Evolutionary conservation across 1,140 invertebrate genomes (phyloP).

Genomic region (Habropoda laboriosa): DNA sequence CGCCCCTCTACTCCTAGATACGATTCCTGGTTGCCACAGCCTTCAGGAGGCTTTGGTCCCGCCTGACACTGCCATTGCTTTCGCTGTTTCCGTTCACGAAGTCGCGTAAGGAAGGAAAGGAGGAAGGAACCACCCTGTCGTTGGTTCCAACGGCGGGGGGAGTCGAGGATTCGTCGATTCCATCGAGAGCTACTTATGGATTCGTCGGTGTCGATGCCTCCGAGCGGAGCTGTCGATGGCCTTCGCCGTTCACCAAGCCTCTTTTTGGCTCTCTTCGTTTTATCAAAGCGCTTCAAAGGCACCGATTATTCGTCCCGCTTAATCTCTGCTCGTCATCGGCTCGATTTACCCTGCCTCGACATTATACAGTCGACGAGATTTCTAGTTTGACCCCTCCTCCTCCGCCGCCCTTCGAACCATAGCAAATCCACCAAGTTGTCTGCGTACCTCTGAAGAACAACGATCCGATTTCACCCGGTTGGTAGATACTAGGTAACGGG

Average conservation of each 20-base stretch:
- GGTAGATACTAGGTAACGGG: too few species aligned
- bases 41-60: slow-evolving; percentile 24
- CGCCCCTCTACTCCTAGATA: slow-evolving; percentile 45
- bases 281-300: slow-evolving; percentile 6
- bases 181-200: slow-evolving; percentile 26
- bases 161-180: slow-evolving; percentile 8
- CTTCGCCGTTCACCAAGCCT: slow-evolving; percentile 6
- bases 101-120: too few species aligned
- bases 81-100: slow-evolving; percentile 51
- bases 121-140: too few species aligned
- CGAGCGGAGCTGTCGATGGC: slow-evolving; percentile 2
- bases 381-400: background rate
- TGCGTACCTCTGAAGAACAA: background rate
- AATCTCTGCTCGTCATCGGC: slow-evolving; percentile 19
- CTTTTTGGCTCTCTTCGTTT: slow-evolving; percentile 25
- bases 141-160: too few species aligned
- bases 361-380: slow-evolving; percentile 2
- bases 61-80: slow-evolving; percentile 48
- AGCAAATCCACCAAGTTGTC: background rate
- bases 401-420: background rate
- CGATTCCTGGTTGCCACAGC: slow-evolving; percentile 53
- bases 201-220: slow-evolving; percentile 44
- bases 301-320: slow-evolving; percentile 24
- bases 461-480: too few species aligned
- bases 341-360: slow-evolving; percentile 8